Base-by-base conservation (phyloP, 1,140 invertebrate genomes). In the Apocrypta bakeri region DNA sequence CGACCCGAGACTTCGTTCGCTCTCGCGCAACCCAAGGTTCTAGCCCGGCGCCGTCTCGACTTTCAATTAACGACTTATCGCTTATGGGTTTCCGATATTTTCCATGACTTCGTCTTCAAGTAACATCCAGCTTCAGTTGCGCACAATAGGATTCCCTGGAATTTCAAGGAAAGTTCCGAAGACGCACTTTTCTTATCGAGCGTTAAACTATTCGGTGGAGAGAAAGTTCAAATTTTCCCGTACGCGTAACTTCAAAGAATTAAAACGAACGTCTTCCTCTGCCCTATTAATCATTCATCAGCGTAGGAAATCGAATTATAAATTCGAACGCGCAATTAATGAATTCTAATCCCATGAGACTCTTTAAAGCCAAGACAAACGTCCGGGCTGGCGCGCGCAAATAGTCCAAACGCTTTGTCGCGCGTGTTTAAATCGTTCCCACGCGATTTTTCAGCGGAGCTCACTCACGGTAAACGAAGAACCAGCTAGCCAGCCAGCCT, bases 21-120 rank as follows among this genome's bases (percentile, higher is more conserved):
- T n/a, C n/a, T n/a, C n/a, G n/a, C n/a, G n/a, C n/a, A n/a, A 85
- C 86, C 85, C 84, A 83, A 83, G 83, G 84, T 85, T 56, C 71
- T 79, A 86, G 48, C 21, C 17, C 86, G 87, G 83, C 86, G 88
- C 87, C 86, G 87, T 91, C 89, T 91, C 89, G 87, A 85, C 87
- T 88, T 85, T 88, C 89, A 92, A 92, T 92, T 91, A 92, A 88
- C 89, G 89, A 85, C 87, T 90, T 91, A 90, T 90, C 90, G 88
- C 88, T 90, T 91, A 90, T 89, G 89, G 89, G 86, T 91, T 91
- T 90, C 87, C 90, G 88, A 91, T 91, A 90, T 90, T 89, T 90
- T 88, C 86, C 86, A 68, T 37, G 25, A 24, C 31, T 56, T 24
- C 27, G 37, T 25, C 29, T 48, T 31, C 25, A 17, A 4, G 25